Evolutionary conservation across 2,888 invertebrate species (phyloP), one percentile per base, ranked within the genome.

Genomic region (Salpingus planirostris): DNA sequence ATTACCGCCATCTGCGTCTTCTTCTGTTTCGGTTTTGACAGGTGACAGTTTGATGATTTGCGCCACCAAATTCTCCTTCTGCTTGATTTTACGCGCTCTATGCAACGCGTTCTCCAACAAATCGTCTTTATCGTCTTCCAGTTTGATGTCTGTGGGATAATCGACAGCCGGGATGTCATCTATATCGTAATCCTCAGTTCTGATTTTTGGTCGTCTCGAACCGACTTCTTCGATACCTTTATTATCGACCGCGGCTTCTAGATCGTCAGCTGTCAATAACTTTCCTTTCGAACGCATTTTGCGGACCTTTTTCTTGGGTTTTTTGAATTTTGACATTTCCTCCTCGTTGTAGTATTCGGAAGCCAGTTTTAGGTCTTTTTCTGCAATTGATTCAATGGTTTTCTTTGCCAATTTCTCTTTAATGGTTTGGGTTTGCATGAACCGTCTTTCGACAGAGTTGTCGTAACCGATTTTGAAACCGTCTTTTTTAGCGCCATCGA

Each of bases 321-420:
- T 90, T 64, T 90, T 93, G 64, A 93, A 92, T 66, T 83, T 85
- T 32, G 81, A 75, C 40, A 93, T 67, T 67, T 96, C 96, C 41
- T 81, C 79, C 44, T 80, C 76, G 34, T 85, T 85, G 57, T 81
- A 81, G 65, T 91, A 97, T 64, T 98, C 96, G 6, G 81, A 76
- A 2, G 93, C 95, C 11, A 89, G 46, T 46, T 72, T 75, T 15
- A 79, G 70, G 48, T 75, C 74, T 8, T 80, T 74, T 47, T 78
- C 64, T 34, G 69, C 71, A 38, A 96, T 69, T 21, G 80, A 76
- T 67, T 92, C 91, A 44, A 88, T 60, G 10, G 74, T 76, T 61
- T 79, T 80, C 33, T 72, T 69, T 3, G 76, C 71, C 30, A 82
- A 61, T 52, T 78, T 76, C 14, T 73, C 70, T 55, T 74, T 72